Percentiles rank a stretch among this genome's conserved stretches.
Conservation (phyloP, 2,888 invertebrate genomes). For the Anorthoa munda region DNA sequence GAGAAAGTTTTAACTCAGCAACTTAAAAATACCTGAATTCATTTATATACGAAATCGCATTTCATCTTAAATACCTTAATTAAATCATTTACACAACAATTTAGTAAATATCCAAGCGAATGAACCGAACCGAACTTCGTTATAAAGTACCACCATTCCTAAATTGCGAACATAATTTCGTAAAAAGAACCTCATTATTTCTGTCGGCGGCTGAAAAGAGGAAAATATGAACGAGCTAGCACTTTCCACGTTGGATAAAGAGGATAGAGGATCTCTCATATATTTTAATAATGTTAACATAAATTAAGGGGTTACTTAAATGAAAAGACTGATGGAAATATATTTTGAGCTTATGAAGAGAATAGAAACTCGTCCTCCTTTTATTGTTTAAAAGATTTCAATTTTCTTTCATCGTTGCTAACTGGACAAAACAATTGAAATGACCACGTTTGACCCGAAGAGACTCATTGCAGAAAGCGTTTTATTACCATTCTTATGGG, state of each 20-base stretch:
- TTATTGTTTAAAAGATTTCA: neutral
- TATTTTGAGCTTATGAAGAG: neutral
- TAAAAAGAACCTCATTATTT: constrained; percentile 57
- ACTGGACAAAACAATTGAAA: neutral
- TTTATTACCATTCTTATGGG: neutral
- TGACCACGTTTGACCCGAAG: neutral
- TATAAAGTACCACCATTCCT: constrained; percentile 27
- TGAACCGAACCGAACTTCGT: constrained; percentile 13
- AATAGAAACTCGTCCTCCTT: neutral
- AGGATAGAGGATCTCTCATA: constrained; percentile 44
- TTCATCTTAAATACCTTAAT: neutral
- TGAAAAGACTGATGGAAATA: constrained; percentile 24
- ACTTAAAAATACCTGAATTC: neutral
- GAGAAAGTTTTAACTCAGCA: neutral
- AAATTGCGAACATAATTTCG: constrained; percentile 49
- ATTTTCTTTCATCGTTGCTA: neutral
- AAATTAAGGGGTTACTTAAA: constrained; percentile 38
- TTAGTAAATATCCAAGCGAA: constrained; percentile 22
- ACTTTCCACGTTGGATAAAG: constrained; percentile 35
- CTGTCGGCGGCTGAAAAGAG: constrained; percentile 26
- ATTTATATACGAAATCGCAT: neutral
- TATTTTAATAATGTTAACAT: constrained; percentile 57
- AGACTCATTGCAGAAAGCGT: neutral
- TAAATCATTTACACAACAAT: neutral
- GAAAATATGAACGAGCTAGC: constrained; percentile 36